Percentiles rank a stretch among this genome's conserved stretches.
Evolutionary conservation across 2,888 invertebrate genomes (phyloP).

Genomic region (Linnaemya vulpina): DNA sequence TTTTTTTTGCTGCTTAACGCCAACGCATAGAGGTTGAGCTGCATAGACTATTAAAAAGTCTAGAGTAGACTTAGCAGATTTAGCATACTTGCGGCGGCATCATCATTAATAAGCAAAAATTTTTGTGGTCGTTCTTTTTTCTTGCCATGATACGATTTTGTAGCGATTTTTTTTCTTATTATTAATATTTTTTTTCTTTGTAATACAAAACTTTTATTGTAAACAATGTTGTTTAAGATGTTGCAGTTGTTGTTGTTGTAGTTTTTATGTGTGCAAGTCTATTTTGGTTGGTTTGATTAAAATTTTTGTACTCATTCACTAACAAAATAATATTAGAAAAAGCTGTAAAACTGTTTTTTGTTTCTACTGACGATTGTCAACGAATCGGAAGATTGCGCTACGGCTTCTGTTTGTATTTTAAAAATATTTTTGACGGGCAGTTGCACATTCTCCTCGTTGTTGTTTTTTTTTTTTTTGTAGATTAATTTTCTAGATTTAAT

Average conservation of each 20-base stretch:
- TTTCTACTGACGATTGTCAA: background rate
- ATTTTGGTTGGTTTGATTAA: conserved; percentile 54
- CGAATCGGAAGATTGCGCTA: background rate
- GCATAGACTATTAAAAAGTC: conserved; percentile 46
- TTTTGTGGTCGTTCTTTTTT: conserved; percentile 40
- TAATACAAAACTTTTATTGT: conserved; percentile 50
- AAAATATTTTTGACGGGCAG: too few relatives aligned
- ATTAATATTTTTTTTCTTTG: background rate
- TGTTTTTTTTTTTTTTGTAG: too few relatives aligned
- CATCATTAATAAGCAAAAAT: conserved; percentile 74
- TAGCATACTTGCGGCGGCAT: conserved; percentile 4
- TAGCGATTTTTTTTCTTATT: background rate
- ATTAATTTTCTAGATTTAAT: too few relatives aligned
- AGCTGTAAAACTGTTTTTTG: background rate
- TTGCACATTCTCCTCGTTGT: too few relatives aligned
- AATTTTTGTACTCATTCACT: conserved; percentile 61
- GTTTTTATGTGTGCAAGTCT: conserved; percentile 48
- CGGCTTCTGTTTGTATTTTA: background rate
- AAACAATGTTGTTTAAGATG: conserved; percentile 43
- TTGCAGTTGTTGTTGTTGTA: conserved; percentile 20
- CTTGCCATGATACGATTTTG: background rate
- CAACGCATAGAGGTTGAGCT: conserved; percentile 69
- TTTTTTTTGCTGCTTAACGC: conserved; percentile 64
- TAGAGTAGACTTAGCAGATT: conserved; percentile 11
- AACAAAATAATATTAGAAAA: conserved; percentile 6